phyloP scores from a whole-genome alignment of 92 coral and sea anemone genomes.

The Epizoanthus scotinus region DNA sequence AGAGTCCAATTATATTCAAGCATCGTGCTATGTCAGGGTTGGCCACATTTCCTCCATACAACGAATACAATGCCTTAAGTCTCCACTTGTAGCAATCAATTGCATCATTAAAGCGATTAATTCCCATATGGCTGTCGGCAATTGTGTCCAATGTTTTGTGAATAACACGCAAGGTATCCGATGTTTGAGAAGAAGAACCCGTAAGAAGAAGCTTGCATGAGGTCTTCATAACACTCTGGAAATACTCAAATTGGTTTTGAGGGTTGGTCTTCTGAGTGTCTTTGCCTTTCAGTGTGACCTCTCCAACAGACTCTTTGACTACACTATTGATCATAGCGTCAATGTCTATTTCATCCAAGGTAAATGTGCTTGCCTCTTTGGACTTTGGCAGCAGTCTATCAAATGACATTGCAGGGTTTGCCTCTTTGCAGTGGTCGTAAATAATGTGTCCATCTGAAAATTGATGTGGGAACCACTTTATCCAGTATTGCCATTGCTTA shows the following conservation, averaged over 20 bases:
- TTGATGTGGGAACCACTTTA: conserved; percentile 32
- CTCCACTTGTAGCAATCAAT: conserved; percentile 5
- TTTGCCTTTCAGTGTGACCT: not conserved
- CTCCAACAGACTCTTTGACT: conserved; percentile 10
- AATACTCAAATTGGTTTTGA: not conserved
- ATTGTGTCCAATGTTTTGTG: not conserved
- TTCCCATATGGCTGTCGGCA: not conserved
- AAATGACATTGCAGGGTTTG: not conserved
- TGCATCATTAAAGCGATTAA: not conserved
- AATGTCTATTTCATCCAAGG: not conserved
- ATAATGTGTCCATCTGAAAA: conserved; percentile 24
- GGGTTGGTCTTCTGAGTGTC: not conserved
- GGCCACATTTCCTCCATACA: not conserved
- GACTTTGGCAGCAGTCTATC: conserved; percentile 33
- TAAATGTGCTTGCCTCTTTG: conserved; percentile 21
- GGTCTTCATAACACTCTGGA: not conserved
- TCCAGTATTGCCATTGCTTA: conserved; percentile 6
- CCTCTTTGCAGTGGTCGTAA: not conserved
- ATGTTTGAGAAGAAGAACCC: not conserved
- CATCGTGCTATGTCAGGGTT: not conserved
- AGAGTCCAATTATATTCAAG: conserved; percentile 2
- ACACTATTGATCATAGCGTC: conserved; percentile 16
- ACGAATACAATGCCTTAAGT: not conserved
- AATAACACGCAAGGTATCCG: not conserved
- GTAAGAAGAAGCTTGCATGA: conserved; percentile 10